phyloP scores from a whole-genome alignment of 2,888 invertebrate genomes.

The Cylindroiulus punctatus region DNA sequence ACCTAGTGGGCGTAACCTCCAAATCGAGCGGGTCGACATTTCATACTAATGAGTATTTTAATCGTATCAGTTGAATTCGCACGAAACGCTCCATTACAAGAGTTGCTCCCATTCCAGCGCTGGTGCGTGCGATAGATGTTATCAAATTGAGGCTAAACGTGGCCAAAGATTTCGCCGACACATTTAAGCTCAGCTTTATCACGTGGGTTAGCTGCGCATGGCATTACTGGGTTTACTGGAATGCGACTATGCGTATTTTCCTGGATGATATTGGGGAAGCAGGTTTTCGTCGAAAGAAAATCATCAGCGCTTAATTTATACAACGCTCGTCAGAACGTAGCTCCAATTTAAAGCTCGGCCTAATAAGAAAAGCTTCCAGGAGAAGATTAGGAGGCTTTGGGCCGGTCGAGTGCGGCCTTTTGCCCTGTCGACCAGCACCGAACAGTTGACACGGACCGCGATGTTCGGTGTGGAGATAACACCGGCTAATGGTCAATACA shows the following conservation, averaged over 20 bases:
- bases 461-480: conserved; percentile 30
- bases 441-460: conserved; percentile 11
- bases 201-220: neutral
- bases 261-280: neutral
- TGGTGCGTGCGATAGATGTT: neutral
- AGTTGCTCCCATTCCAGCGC: too few species aligned
- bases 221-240: neutral
- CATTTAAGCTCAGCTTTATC: neutral
- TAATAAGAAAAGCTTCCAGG: conserved; percentile 24
- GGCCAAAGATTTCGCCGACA: neutral
- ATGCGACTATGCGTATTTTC: neutral
- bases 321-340: neutral
- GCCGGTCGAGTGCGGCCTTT: neutral
- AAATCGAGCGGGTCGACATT: too few species aligned
- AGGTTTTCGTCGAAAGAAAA: neutral
- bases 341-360: conserved; percentile 8
- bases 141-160: neutral
- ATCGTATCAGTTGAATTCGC: too few species aligned
- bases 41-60: too few species aligned
- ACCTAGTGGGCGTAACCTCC: too few species aligned
- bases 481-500: conserved; percentile 27
- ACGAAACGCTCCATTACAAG: too few species aligned
- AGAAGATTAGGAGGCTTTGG: conserved; percentile 31
- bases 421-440: neutral
- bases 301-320: neutral